Conservation (phyloP, 2,113 vertebrate species). For the Calcarius ornatus region DNA sequence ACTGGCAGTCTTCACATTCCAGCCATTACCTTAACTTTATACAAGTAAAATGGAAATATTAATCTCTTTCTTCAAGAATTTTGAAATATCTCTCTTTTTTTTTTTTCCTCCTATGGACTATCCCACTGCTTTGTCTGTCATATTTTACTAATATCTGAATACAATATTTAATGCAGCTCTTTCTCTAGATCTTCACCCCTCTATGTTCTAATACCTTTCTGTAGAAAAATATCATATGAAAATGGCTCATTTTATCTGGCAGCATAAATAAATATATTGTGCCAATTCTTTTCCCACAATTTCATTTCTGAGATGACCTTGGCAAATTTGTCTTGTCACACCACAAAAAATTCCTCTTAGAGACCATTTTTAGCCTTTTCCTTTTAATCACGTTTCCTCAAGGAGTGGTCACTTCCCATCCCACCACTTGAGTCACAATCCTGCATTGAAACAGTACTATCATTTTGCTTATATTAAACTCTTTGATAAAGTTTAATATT, state of each 20-base stretch:
- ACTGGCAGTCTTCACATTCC: not conserved
- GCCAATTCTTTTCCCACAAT: not conserved
- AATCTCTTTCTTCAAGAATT: not conserved
- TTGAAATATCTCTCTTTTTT: not conserved
- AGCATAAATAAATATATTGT: not conserved
- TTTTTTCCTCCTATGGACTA: not conserved
- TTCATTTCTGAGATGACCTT: not conserved
- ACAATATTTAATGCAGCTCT: not conserved
- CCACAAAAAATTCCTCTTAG: not conserved
- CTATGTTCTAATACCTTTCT: not conserved
- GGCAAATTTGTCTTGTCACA: not conserved
- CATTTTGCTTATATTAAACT: not conserved
- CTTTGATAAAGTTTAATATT: not conserved
- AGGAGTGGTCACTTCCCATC: not conserved
- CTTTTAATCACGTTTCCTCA: not conserved
- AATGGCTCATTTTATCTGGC: not conserved
- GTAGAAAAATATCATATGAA: not conserved
- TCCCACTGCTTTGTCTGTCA: not conserved
- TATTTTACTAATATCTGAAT: not conserved
- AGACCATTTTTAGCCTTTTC: not conserved
- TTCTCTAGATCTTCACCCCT: rapidly evolving
- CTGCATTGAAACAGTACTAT: not conserved
- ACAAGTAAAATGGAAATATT: not conserved
- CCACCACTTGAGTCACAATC: not conserved
- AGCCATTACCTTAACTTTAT: not conserved